Conservation (phyloP, 2,888 invertebrate genomes). For the Pseudeuparius sepicola region DNA sequence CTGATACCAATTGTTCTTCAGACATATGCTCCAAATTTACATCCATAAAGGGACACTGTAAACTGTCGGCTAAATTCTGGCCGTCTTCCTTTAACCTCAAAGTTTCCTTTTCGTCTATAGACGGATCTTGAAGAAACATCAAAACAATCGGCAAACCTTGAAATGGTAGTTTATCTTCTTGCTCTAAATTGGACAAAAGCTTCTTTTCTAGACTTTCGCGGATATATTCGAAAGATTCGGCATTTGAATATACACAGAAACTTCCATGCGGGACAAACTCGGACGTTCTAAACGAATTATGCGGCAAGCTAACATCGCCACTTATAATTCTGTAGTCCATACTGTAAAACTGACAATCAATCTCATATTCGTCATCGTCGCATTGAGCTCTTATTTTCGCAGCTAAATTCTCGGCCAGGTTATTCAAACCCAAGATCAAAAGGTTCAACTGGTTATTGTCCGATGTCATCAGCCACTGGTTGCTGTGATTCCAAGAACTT, state of each 20-base stretch:
- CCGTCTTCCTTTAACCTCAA: constrained; percentile 80
- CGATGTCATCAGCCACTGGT: constrained; percentile 53
- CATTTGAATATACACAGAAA: constrained; percentile 83
- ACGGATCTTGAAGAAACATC: constrained; percentile 78
- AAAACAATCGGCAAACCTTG: constrained; percentile 82
- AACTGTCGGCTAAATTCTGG: constrained; percentile 77
- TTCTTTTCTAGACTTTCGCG: constrained; percentile 86
- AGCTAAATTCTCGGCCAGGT: constrained; percentile 78
- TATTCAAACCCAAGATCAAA: constrained; percentile 78
- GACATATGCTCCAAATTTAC: constrained; percentile 58
- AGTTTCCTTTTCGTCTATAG: constrained; percentile 76
- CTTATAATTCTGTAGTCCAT: constrained; percentile 79
- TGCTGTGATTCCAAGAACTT: constrained; percentile 51
- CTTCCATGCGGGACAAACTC: constrained; percentile 88
- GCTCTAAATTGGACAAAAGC: constrained; percentile 77
- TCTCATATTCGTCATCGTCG: constrained; percentile 75
- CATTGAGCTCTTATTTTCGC: constrained; percentile 79
- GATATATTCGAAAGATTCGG: constrained; percentile 85
- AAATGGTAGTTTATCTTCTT: constrained; percentile 79
- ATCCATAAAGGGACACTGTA: constrained; percentile 80
- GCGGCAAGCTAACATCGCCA: constrained; percentile 70
- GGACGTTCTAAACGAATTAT: constrained; percentile 71
- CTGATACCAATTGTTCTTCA: constrained; percentile 55
- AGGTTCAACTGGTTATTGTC: constrained; percentile 72
- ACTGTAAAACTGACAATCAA: constrained; percentile 70